A percentile compares a stretch with the other conserved stretches of the same genome.
Conservation (phyloP, 2,113 vertebrate species). For the Connochaetes taurinus region DNA sequence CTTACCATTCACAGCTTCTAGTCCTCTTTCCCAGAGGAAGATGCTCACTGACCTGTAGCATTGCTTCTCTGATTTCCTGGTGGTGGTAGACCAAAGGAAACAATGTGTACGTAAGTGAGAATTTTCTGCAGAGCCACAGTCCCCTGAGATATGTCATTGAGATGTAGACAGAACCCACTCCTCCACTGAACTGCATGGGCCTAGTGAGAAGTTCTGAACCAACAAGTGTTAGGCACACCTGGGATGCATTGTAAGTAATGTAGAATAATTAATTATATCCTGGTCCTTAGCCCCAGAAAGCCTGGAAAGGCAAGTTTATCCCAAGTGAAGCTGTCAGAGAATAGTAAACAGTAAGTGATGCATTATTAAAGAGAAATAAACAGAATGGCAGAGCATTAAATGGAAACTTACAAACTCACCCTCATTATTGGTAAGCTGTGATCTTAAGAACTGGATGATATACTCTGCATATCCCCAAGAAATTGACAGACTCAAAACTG, state of each 20-base stretch:
- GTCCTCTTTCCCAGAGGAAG: background rate
- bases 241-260: background rate
- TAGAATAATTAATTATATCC: background rate
- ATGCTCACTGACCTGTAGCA: background rate
- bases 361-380: background rate
- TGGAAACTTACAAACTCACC: background rate
- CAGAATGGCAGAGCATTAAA: background rate
- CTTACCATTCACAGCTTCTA: background rate
- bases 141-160: background rate
- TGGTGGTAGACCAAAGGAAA: background rate
- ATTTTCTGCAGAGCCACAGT: background rate
- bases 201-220: background rate
- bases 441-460: background rate
- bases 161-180: background rate
- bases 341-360: background rate
- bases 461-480: background rate
- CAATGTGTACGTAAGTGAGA: background rate
- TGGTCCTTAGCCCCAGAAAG: background rate
- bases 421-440: background rate
- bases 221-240: background rate
- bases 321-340: background rate
- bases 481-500: background rate
- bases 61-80: constrained; percentile 2
- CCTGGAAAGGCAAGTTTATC: background rate
- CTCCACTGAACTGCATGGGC: background rate